Base-by-base conservation (phyloP, 2,888 invertebrate genomes). In the Caenorhabditis imperialis region DNA sequence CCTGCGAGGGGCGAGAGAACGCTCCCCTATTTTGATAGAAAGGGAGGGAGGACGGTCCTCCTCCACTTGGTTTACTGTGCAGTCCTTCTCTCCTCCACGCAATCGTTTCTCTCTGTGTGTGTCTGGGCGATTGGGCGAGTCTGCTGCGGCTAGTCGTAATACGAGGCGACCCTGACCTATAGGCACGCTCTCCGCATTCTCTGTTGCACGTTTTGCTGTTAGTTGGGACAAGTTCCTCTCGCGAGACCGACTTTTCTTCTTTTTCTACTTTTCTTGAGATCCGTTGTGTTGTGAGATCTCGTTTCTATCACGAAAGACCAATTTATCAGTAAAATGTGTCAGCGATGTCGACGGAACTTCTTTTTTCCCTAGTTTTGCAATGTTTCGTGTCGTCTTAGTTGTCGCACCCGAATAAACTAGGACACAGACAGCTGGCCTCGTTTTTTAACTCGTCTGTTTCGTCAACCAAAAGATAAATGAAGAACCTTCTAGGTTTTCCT, bases 161-260 rank as follows among this genome's bases (percentile, higher is more conserved):
- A 37, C 23, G 63, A 48, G 33, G 40, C 55, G 63, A 45, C 63
- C 63, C 63, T 65, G 63, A 65, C 63, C 63, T 65, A 48, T 38
- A 23, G 58, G 44, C 23, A 37, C 42, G 6, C n/a, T 18, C 5
- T 6, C 16, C 14, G 8, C 44, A 23, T 23, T 22, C 30, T n/a
- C n/a, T 14, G 25, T 14, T 18, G 2, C 51, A 22, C n/a, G 3
- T 53, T 3, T 22, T 25, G 2, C 18, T n/a, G 20, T 16, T 22
- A n/a, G 20, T 22, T 33, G 23, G 18, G 16, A 18, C 22, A 18
- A 25, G 18, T 57, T 57, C 25, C 14, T 7, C 22, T 44, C 30
- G 30, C 44, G 5, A 44, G 20, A 22, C 22, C 44, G 18, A 44
- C 22, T 20, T 44, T 14, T 22, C 6, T 22, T 18, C 8, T 22